A percentile compares a stretch with the other conserved stretches of the same genome.
Conservation (phyloP, 2,888 invertebrate genomes). For the Drosophila mercatorum region DNA sequence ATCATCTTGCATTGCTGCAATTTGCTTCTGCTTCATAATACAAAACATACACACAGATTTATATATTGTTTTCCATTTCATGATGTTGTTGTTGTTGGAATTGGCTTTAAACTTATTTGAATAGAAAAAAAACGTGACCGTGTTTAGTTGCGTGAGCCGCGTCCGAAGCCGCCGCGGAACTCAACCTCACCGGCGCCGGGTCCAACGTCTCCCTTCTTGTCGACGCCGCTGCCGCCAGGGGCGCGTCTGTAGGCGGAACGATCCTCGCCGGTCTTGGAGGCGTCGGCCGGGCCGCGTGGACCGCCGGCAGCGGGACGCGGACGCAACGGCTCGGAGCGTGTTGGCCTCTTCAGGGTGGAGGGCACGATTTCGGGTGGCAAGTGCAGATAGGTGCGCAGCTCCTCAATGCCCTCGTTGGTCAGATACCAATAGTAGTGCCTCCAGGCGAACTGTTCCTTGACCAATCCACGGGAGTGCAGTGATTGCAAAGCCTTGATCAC, state of each 20-base stretch:
- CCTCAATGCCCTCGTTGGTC: slow-evolving; percentile 99
- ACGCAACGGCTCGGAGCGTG: slow-evolving; percentile 93
- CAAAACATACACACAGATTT: slow-evolving; percentile 60
- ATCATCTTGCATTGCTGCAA: slow-evolving; percentile 23
- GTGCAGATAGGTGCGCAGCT: slow-evolving; percentile 96
- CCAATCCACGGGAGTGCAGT: slow-evolving; percentile 97
- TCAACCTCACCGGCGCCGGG: slow-evolving; percentile 96
- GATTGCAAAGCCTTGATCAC: slow-evolving; percentile 99
- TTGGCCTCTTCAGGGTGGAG: slow-evolving; percentile 96
- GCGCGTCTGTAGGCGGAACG: slow-evolving; percentile 93
- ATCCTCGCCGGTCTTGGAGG: slow-evolving; percentile 91
- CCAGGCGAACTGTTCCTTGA: slow-evolving; percentile 99
- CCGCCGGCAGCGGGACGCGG: slow-evolving; percentile 89
- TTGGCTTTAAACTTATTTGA: slow-evolving; percentile 40
- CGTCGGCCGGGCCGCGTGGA: slow-evolving; percentile 88
- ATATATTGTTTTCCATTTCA: slow-evolving; percentile 12
- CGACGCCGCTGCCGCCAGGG: slow-evolving; percentile 89
- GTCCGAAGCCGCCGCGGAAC: slow-evolving; percentile 94
- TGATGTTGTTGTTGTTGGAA: slow-evolving; percentile 30
- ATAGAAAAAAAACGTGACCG: slow-evolving; percentile 55
- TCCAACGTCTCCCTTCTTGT: slow-evolving; percentile 99
- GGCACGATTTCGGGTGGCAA: slow-evolving; percentile 99
- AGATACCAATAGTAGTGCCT: slow-evolving; percentile 99
- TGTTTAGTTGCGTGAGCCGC: slow-evolving; percentile 87
- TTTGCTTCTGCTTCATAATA: slow-evolving; percentile 35